phyloP scores from a whole-genome alignment of 2,113 vertebrate genomes.

The Oryzias curvinotus region DNA sequence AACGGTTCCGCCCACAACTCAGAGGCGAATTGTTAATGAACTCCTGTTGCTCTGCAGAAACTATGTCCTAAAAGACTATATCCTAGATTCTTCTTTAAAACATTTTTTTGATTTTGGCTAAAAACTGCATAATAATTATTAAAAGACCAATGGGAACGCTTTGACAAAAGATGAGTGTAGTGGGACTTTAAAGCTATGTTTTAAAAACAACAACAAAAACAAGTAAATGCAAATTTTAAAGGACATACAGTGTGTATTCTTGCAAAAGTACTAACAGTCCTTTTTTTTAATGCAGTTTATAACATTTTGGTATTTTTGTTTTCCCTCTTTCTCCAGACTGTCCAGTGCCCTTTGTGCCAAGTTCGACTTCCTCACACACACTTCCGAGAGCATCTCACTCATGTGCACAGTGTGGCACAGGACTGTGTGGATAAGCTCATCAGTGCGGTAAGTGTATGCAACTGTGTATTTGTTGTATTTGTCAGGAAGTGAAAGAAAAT shows the following conservation, averaged over 20 bases:
- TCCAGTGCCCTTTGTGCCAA: constrained; percentile 98
- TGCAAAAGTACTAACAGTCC: neutral
- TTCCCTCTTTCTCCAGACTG: constrained; percentile 75
- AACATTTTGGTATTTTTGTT: neutral
- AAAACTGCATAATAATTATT: too few relatives aligned
- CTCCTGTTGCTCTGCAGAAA: too few relatives aligned
- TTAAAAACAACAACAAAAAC: too few relatives aligned
- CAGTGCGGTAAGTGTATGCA: constrained; percentile 84
- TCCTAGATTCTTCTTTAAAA: too few relatives aligned
- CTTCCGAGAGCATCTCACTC: constrained; percentile 94
- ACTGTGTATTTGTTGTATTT: constrained; percentile 62
- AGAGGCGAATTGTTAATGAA: too few relatives aligned
- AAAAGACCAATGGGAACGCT: too few relatives aligned
- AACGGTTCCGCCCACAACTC: too few relatives aligned
- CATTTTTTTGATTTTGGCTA: too few relatives aligned
- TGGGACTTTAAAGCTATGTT: too few relatives aligned
- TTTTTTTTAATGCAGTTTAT: neutral
- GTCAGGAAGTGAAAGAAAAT: constrained; percentile 55
- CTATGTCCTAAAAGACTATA: too few relatives aligned
- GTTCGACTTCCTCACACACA: constrained; percentile 89
- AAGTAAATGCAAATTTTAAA: too few relatives aligned
- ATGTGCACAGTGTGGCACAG: constrained; percentile 94
- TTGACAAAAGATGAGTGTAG: too few relatives aligned
- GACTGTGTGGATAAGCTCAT: constrained; percentile 99
- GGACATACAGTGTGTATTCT: neutral